A percentile compares a stretch with the other conserved stretches of the same genome.
Conservation (phyloP, 2,797 vertebrate species). For the Gobionotothen gibberifrons region DNA sequence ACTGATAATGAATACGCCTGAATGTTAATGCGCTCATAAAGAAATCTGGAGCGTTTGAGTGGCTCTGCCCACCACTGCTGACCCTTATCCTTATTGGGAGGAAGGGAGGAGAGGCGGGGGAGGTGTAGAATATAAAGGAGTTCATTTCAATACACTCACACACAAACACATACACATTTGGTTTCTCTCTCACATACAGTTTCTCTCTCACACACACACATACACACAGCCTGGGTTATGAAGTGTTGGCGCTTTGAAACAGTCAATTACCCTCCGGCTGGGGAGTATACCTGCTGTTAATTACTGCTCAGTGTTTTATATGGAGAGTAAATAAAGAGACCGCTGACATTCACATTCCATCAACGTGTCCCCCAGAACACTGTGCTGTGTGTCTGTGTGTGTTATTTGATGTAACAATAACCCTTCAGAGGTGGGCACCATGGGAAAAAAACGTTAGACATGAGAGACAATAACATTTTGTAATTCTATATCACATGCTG, state of each 20-base stretch:
- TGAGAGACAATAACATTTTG: neutral
- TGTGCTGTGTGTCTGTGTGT: conserved; percentile 76
- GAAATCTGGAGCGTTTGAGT: conserved; percentile 93
- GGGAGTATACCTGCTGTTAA: conserved; percentile 99
- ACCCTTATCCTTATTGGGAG: conserved; percentile 90
- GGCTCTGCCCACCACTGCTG: conserved; percentile 92
- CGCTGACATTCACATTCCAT: conserved; percentile 99
- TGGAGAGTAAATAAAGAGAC: conserved; percentile 98
- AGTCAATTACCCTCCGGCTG: conserved; percentile 97
- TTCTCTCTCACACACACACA: conserved; percentile 49
- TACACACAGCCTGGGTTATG: conserved; percentile 87
- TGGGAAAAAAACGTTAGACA: conserved; percentile 16
- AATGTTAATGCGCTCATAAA: conserved; percentile 97
- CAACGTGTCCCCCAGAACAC: conserved; percentile 90
- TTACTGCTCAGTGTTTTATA: conserved; percentile 97
- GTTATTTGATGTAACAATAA: conserved; percentile 72
- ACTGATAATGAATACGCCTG: conserved; percentile 95
- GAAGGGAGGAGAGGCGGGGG: conserved; percentile 82
- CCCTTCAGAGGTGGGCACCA: conserved; percentile 33
- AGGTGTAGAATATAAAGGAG: conserved; percentile 88
- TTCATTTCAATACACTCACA: conserved; percentile 91
- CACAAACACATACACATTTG: conserved; percentile 52
- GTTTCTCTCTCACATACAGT: conserved; percentile 63
- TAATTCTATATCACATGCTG: neutral
- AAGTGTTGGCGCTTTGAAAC: conserved; percentile 97